Conservation (phyloP, 2,797 vertebrate species). For the Rallus crepitans region DNA sequence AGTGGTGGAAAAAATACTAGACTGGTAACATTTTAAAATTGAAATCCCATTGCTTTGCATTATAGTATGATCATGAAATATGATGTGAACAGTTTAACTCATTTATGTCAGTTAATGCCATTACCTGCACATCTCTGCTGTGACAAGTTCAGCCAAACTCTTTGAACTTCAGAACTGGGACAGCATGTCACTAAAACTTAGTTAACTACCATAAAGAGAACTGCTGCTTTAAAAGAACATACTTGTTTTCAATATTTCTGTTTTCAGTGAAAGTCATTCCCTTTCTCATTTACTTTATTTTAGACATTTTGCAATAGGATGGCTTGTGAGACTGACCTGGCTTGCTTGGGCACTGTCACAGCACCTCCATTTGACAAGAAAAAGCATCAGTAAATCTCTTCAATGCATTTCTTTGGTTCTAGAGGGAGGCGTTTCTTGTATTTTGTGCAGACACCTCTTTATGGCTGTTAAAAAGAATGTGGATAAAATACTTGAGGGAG, state of each 20-base stretch:
- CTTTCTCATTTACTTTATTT: background rate
- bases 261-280: background rate
- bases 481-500: background rate
- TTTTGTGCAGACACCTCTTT: background rate
- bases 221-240: background rate
- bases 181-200: background rate
- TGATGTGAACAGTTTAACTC: background rate
- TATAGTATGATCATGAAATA: background rate
- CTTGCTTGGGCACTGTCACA: background rate
- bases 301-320: background rate
- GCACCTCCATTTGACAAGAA: background rate
- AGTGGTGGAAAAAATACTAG: background rate
- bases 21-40: background rate
- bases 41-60: background rate
- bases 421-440: background rate
- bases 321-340: background rate
- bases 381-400: background rate
- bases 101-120: background rate
- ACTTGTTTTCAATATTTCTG: background rate
- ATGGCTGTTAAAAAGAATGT: background rate
- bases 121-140: background rate
- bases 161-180: background rate
- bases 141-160: background rate
- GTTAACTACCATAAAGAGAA: background rate
- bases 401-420: background rate